phyloP scores from a whole-genome alignment of 2,113 vertebrate species.

The Gobio gobio region DNA sequence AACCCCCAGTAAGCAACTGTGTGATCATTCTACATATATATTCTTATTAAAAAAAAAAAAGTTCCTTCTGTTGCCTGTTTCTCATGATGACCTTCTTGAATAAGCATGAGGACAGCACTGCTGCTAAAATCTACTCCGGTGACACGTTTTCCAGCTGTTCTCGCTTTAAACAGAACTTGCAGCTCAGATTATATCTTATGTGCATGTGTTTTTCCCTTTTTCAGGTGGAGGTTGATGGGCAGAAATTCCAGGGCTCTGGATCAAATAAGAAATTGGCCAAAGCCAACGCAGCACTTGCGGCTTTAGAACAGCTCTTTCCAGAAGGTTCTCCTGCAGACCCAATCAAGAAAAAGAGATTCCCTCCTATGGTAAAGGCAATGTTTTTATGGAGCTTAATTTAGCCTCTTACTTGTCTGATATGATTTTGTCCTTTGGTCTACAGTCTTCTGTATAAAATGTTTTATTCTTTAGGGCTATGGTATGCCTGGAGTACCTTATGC shows the following conservation, averaged over 20 bases:
- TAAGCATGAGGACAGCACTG: neutral
- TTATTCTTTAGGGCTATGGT: constrained; percentile 40
- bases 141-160: neutral
- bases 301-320: constrained; percentile 90
- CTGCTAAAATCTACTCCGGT: neutral
- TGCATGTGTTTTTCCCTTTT: neutral
- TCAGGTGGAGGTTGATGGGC: constrained; percentile 93
- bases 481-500: constrained; percentile 24
- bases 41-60: no score
- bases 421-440: neutral
- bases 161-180: neutral
- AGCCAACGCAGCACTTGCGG: constrained; percentile 90
- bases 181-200: neutral
- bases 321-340: constrained; percentile 74
- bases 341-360: constrained; percentile 85
- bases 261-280: constrained; percentile 97
- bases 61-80: neutral
- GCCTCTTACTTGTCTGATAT: neutral
- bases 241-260: constrained; percentile 93
- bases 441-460: neutral
- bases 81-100: neutral
- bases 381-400: neutral
- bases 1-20: neutral
- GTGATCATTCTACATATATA: no score
- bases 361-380: constrained; percentile 72